phyloP scores from a whole-genome alignment of 2,888 invertebrate genomes.

The Nephrotoma appendiculata region DNA sequence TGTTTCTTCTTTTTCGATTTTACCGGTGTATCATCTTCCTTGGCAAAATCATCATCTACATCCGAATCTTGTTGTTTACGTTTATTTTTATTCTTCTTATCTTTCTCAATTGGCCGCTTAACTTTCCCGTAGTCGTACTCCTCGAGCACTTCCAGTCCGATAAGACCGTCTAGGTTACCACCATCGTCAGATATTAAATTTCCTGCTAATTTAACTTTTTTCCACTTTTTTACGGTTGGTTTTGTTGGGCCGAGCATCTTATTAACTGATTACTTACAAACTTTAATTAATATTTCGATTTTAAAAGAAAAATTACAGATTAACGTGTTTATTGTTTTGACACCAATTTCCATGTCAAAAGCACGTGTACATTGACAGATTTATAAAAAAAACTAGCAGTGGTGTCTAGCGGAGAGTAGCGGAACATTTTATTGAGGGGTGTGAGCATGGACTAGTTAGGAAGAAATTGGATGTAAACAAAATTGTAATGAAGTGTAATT shows the following conservation, averaged over 20 bases:
- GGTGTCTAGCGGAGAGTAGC: not conserved
- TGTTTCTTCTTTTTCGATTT: conserved; percentile 9
- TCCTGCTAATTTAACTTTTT: conserved; percentile 48
- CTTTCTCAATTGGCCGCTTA: conserved; percentile 23
- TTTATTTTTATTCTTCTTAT: not conserved
- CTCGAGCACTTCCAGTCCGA: conserved; percentile 64
- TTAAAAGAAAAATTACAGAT: not conserved
- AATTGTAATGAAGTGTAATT: too few relatives aligned
- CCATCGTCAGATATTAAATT: conserved; percentile 31
- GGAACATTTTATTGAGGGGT: not conserved
- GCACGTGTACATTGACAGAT: not conserved
- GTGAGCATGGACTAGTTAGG: not conserved
- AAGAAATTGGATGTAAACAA: too few relatives aligned
- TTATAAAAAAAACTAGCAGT: not conserved
- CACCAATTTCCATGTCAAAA: not conserved
- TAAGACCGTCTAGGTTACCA: conserved; percentile 46
- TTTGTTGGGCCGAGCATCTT: not conserved
- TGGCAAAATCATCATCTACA: not conserved
- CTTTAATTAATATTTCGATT: not conserved
- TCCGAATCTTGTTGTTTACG: not conserved
- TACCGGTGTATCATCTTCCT: conserved; percentile 11
- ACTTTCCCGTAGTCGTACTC: conserved; percentile 39
- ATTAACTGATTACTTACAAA: not conserved
- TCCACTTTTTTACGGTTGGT: conserved; percentile 36
- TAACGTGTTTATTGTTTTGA: not conserved